A percentile compares a stretch with the other conserved stretches of the same genome.
These are phyloP conservation scores for Calephelis nemesis DNA, from an alignment of 1,140 invertebrate genomes.

Conservation along the genomic window DNA sequence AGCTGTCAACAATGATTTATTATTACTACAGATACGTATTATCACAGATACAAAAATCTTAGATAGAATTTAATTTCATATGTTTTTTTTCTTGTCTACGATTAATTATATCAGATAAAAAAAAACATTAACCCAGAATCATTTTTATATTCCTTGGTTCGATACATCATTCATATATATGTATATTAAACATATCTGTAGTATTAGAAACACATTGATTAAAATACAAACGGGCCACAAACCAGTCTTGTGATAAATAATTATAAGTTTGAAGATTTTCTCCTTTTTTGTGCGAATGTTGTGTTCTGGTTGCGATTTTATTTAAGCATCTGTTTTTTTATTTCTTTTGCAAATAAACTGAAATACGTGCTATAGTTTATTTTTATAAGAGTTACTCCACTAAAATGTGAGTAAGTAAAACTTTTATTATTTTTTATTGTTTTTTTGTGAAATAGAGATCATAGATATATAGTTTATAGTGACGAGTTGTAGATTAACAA, in stretches of 20 bases:
- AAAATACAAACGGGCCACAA: constrained; percentile 38
- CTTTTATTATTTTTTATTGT: no score
- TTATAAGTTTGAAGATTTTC: constrained; percentile 54
- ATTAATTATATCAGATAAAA: no score
- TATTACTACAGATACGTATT: neutral
- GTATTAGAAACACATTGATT: constrained; percentile 40
- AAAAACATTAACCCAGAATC: no score
- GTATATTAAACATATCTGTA: constrained; percentile 38
- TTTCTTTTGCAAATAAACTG: neutral
- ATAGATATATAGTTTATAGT: no score
- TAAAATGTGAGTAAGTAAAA: neutral
- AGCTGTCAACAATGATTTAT: constrained; percentile 21
- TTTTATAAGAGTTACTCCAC: neutral
- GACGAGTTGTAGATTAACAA: no score
- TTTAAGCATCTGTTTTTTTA: constrained; percentile 1
- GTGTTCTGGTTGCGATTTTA: neutral
- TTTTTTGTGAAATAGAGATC: no score
- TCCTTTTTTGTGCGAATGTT: no score
- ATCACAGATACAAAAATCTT: no score
- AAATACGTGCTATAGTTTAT: constrained; percentile 4
- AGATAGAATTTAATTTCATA: no score
- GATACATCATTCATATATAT: constrained; percentile 21
- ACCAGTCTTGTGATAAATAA: constrained; percentile 76
- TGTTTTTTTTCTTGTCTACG: no score
- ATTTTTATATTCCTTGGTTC: no score